Percentiles rank a stretch among this genome's conserved stretches.
Evolutionary conservation across 2,113 vertebrate genomes (phyloP).

Genomic region (Rutilus rutilus): DNA sequence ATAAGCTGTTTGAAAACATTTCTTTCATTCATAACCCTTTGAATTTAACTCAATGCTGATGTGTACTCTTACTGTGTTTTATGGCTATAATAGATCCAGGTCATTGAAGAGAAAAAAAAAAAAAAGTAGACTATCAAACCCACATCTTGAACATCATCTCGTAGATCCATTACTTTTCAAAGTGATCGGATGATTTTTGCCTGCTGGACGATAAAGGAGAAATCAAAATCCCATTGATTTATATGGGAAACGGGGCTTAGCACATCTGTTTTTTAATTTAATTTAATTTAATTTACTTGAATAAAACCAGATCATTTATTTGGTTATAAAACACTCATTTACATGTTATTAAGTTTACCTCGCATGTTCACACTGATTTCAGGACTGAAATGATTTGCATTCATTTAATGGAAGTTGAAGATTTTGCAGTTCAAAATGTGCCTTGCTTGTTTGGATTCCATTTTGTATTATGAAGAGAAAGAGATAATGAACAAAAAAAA

Average conservation of each 20-base stretch:
- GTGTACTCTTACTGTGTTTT: conserved; percentile 2
- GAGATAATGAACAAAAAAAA: background rate
- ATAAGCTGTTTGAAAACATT: conserved; percentile 36
- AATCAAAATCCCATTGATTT: background rate
- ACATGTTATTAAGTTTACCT: too few relatives aligned
- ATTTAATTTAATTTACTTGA: too few relatives aligned
- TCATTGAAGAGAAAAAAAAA: background rate
- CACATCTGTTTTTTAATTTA: background rate
- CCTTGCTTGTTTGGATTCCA: too few relatives aligned
- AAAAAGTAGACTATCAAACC: background rate
- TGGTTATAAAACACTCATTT: too few relatives aligned
- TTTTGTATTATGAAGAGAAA: too few relatives aligned
- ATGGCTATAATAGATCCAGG: conserved; percentile 7
- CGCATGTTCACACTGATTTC: too few relatives aligned
- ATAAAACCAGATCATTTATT: too few relatives aligned
- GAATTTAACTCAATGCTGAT: conserved; percentile 10
- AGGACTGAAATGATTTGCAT: too few relatives aligned
- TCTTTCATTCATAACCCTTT: conserved; percentile 29
- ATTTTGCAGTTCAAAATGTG: too few relatives aligned
- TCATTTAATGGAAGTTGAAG: too few relatives aligned
- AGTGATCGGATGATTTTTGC: background rate
- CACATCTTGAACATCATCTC: background rate
- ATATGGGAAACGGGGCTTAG: background rate
- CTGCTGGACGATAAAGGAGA: background rate
- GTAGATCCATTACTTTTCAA: background rate